Conservation (phyloP, 2,797 vertebrate species). For the Hippoglossus hippoglossus region DNA sequence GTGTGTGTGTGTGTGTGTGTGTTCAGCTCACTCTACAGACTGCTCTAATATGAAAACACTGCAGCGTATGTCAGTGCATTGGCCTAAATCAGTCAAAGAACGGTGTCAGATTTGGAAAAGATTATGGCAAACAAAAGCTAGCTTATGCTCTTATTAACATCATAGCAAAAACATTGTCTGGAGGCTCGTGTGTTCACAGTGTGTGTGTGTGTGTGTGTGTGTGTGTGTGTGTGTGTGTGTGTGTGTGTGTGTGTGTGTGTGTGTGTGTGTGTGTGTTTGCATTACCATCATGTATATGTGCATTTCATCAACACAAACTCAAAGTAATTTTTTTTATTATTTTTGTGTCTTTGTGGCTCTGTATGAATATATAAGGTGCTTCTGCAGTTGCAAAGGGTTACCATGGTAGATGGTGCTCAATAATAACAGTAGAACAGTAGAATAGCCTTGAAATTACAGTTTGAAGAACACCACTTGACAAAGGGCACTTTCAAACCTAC, state of each 20-base stretch:
- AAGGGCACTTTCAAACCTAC: too few species aligned
- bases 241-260: constrained; percentile 10
- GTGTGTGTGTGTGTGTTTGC: background rate
- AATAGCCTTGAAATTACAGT: background rate
- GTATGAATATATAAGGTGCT: background rate
- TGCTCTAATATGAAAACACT: constrained; percentile 9
- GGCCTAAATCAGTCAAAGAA: constrained; percentile 43
- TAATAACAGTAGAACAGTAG: background rate
- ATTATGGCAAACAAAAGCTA: constrained; percentile 21
- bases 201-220: constrained; percentile 3
- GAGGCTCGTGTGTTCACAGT: background rate
- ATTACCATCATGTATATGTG: constrained; percentile 9
- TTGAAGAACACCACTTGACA: background rate
- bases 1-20: constrained; percentile 12
- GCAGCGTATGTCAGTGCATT: constrained; percentile 8
- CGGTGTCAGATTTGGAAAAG: constrained; percentile 34
- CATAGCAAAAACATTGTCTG: background rate
- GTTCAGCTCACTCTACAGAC: constrained; percentile 10
- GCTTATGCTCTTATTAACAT: constrained; percentile 11
- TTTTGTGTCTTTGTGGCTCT: background rate
- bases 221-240: constrained; percentile 2
- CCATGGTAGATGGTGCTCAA: background rate
- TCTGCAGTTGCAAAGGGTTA: background rate
- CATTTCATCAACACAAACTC: constrained; percentile 8
- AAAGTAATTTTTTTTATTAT: background rate